Percentiles rank a stretch among this genome's conserved stretches.
These are phyloP conservation scores for Bothrops jararaca DNA, from an alignment of 2,113 vertebrate genomes.

Conservation along the genomic window DNA sequence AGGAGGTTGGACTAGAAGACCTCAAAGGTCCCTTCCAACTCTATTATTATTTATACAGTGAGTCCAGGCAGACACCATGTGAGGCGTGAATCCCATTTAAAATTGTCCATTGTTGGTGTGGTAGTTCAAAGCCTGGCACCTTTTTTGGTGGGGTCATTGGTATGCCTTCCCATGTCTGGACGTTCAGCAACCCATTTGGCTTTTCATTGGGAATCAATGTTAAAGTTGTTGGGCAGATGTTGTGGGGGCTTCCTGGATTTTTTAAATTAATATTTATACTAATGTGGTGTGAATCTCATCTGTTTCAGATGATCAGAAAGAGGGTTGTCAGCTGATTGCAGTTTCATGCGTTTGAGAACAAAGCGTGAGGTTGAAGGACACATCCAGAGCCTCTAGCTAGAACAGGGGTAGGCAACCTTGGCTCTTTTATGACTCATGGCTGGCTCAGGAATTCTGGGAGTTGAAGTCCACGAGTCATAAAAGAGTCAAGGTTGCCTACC, in stretches of 20 bases:
- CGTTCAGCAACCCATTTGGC: neutral
- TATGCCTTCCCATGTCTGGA: neutral
- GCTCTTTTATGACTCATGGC: too few species aligned
- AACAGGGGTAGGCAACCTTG: too few species aligned
- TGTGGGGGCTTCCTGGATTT: neutral
- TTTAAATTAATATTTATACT: neutral
- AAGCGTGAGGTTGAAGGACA: neutral
- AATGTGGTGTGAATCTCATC: neutral
- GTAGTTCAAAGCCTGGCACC: neutral
- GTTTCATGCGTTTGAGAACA: neutral
- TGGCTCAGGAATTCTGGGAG: too few species aligned
- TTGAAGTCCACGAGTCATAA: too few species aligned
- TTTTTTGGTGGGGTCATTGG: neutral
- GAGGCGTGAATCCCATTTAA: neutral
- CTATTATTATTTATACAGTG: neutral
- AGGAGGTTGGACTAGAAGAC: too few species aligned
- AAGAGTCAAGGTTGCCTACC: too few species aligned
- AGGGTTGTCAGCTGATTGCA: neutral
- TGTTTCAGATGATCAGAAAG: neutral
- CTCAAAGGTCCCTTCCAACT: too few species aligned
- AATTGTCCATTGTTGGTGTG: neutral
- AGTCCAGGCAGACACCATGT: neutral
- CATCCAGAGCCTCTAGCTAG: neutral
- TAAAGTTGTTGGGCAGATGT: neutral
- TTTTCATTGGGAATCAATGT: neutral